A percentile compares a stretch with the other conserved stretches of the same genome.
Evolutionary conservation across 1,140 invertebrate species (phyloP).

Genomic region (Leguminivora glycinivorella): DNA sequence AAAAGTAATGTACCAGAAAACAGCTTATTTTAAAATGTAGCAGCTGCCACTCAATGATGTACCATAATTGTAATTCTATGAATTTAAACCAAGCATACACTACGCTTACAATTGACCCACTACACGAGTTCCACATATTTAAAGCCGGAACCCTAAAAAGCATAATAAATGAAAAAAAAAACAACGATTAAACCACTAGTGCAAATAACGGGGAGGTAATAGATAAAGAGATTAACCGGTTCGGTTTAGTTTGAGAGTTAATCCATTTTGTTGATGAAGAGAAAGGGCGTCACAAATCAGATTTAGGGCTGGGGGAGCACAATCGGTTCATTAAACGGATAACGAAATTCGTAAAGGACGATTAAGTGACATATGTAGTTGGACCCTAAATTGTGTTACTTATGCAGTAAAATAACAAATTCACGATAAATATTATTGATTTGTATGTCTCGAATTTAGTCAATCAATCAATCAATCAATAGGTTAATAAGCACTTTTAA

Average conservation of each 20-base stretch:
- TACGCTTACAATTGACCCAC: background rate
- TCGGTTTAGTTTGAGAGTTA: background rate
- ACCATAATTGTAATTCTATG: background rate
- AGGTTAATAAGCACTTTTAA: no score
- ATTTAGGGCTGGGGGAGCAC: slow-evolving; percentile 58
- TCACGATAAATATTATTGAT: no score
- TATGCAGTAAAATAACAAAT: no score
- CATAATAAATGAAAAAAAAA: slow-evolving; percentile 7
- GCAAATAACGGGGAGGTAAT: background rate
- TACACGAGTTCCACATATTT: slow-evolving; percentile 3
- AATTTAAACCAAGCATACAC: background rate
- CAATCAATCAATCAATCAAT: no score
- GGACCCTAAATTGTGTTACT: slow-evolving; percentile 41
- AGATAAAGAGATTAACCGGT: slow-evolving; percentile 2
- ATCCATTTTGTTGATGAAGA: slow-evolving; percentile 43
- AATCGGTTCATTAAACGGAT: slow-evolving; percentile 69
- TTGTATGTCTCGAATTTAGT: no score
- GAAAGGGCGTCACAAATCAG: slow-evolving; percentile 55
- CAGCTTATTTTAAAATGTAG: background rate
- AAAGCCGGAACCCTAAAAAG: no score
- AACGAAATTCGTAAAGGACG: slow-evolving; percentile 52
- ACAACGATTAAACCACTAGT: slow-evolving; percentile 15
- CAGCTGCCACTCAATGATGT: background rate
- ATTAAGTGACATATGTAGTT: slow-evolving; percentile 56
- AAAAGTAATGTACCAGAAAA: background rate